phyloP scores from a whole-genome alignment of 2,113 vertebrate species.

The Perca flavescens region DNA sequence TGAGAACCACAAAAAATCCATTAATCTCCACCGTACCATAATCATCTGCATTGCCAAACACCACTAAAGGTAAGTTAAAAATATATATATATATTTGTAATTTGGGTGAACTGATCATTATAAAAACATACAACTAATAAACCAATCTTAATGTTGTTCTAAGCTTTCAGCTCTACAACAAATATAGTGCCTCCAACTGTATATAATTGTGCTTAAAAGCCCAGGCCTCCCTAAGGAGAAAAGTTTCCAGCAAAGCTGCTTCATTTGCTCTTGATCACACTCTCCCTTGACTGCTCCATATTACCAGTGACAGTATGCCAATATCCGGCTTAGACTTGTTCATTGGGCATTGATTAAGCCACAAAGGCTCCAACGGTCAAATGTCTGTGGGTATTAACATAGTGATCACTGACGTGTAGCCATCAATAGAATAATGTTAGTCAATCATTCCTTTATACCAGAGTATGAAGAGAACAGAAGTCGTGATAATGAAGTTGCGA shows the following conservation, averaged over 20 bases:
- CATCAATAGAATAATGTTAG: constrained; percentile 13
- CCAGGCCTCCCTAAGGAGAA: constrained; percentile 62
- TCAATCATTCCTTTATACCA: constrained; percentile 3
- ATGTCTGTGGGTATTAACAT: constrained; percentile 47
- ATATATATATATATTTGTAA: not conserved
- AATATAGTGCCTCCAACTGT: constrained; percentile 27
- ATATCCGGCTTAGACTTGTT: constrained; percentile 74
- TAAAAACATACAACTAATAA: not conserved
- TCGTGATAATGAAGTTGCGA: not conserved
- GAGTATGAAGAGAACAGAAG: not conserved
- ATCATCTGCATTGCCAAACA: not conserved
- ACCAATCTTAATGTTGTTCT: not conserved
- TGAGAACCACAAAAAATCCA: not conserved
- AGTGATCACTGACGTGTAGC: constrained; percentile 16
- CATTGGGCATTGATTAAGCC: constrained; percentile 75
- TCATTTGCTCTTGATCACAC: constrained; percentile 67
- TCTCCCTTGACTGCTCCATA: constrained; percentile 59
- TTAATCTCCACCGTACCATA: not conserved
- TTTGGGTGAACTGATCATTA: not conserved
- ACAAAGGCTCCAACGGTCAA: constrained; percentile 57
- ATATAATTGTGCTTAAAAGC: constrained; percentile 55
- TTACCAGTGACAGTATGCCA: constrained; percentile 76
- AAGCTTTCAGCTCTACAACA: constrained; percentile 20
- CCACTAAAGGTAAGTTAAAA: too few relatives aligned
- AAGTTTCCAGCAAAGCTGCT: constrained; percentile 63